These are phyloP conservation scores for Tineola bisselliella DNA, from an alignment of 2,888 invertebrate species.

Conservation along the genomic window DNA sequence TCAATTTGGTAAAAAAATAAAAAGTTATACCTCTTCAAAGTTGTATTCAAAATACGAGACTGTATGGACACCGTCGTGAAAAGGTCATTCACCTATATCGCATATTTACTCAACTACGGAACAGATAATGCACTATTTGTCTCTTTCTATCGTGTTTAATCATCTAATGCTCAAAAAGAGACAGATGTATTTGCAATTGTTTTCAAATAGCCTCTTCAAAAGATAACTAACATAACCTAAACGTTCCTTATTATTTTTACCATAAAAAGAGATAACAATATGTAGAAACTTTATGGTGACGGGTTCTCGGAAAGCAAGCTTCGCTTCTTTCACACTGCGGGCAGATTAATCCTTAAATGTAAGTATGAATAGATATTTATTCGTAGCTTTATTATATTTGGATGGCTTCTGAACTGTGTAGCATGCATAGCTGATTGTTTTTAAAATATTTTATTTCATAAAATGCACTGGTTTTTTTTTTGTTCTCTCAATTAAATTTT, in stretches of 20 bases:
- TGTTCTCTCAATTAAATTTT: conserved; percentile 20
- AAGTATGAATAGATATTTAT: conserved; percentile 46
- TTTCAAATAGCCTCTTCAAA: neutral
- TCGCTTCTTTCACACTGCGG: conserved; percentile 45
- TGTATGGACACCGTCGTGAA: too few relatives aligned
- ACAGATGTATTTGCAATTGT: neutral
- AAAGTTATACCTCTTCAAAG: too few relatives aligned
- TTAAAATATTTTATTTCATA: conserved; percentile 14
- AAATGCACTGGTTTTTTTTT: conserved; percentile 16
- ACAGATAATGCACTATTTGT: too few relatives aligned
- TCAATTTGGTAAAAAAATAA: too few relatives aligned
- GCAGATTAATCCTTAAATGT: conserved; percentile 31
- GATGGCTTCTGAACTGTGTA: conserved; percentile 52
- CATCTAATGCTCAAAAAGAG: too few relatives aligned
- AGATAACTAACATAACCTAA: conserved; percentile 2
- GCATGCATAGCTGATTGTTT: conserved; percentile 48
- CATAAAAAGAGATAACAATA: conserved; percentile 17
- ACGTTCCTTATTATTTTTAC: neutral
- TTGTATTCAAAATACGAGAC: too few relatives aligned
- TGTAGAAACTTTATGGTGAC: conserved; percentile 35
- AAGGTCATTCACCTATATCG: too few relatives aligned
- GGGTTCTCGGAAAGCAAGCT: conserved; percentile 38
- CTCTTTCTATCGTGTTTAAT: too few relatives aligned
- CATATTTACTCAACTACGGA: too few relatives aligned
- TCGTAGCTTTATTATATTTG: conserved; percentile 22